Percentiles rank a stretch among this genome's conserved stretches.
phyloP scores from a whole-genome alignment of 2,888 invertebrate species.

The Anagyrus pseudococci region DNA sequence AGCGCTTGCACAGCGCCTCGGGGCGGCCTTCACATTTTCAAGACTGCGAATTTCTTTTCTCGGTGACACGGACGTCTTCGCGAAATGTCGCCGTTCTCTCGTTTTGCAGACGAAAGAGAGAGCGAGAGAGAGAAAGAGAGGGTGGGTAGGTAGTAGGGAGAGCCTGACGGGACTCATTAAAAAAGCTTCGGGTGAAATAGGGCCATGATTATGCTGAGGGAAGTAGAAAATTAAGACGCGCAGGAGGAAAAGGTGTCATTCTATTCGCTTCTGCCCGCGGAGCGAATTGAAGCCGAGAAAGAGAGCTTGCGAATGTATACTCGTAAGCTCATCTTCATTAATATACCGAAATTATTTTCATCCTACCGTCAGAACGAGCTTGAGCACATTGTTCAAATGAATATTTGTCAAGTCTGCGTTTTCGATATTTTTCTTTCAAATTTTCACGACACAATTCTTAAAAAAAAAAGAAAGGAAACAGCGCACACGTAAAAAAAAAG shows the following conservation, averaged over 20 bases:
- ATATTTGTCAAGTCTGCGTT: neutral
- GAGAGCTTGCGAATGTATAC: too few species aligned
- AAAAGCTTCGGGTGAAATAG: conserved; percentile 49
- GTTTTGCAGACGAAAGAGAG: conserved; percentile 4
- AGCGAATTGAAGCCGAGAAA: too few species aligned
- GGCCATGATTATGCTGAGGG: conserved; percentile 49
- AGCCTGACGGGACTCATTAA: conserved; percentile 56
- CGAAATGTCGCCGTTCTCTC: conserved; percentile 6
- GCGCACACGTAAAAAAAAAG: too few species aligned
- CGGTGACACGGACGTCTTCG: neutral
- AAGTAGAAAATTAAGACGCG: conserved; percentile 44
- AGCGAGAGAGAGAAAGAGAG: conserved; percentile 9
- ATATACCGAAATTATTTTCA: too few species aligned
- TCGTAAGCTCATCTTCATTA: too few species aligned
- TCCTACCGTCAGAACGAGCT: too few species aligned
- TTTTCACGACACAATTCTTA: neutral
- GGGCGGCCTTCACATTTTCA: conserved; percentile 29
- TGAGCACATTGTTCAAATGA: neutral
- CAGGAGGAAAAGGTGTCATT: conserved; percentile 17
- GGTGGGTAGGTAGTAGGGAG: conserved; percentile 19
- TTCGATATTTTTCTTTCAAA: neutral
- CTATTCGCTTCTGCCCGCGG: too few species aligned
- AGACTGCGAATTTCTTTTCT: conserved; percentile 17
- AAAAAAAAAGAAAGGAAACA: too few species aligned
- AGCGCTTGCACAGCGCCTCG: too few species aligned